Conservation (phyloP, 2,113 vertebrate genomes). For the Thomomys bottae region DNA sequence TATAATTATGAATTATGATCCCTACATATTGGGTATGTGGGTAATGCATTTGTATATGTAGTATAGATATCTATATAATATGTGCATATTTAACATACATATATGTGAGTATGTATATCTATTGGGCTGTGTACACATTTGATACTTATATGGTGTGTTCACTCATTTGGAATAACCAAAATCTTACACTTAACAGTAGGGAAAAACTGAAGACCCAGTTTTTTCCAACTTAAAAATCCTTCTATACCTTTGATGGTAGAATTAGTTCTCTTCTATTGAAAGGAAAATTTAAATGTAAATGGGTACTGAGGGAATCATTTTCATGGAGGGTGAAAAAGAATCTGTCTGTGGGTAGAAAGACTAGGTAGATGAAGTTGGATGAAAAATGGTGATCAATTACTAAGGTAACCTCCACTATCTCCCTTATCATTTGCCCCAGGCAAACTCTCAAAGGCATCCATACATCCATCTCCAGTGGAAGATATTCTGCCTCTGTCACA, state of each 20-base stretch:
- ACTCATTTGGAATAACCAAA: conserved; percentile 85
- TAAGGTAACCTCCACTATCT: background rate
- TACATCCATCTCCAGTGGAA: background rate
- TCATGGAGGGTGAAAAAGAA: conserved; percentile 50
- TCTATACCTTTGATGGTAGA: conserved; percentile 85
- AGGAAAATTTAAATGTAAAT: conserved; percentile 65
- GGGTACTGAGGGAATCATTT: conserved; percentile 28
- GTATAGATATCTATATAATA: background rate
- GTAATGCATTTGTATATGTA: background rate
- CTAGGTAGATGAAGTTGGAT: background rate
- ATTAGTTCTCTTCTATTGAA: conserved; percentile 58
- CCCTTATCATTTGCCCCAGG: background rate
- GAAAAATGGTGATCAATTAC: background rate
- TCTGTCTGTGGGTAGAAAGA: background rate
- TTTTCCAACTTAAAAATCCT: conserved; percentile 84
- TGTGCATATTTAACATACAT: background rate
- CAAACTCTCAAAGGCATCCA: background rate
- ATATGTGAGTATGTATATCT: conserved; percentile 68
- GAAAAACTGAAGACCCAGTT: conserved; percentile 84
- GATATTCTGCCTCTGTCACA: background rate
- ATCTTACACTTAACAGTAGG: conserved; percentile 85
- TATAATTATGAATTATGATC: background rate
- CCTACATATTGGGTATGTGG: background rate
- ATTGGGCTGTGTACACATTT: conserved; percentile 83
- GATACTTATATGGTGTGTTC: conserved; percentile 86